Percentiles rank a stretch among this genome's conserved stretches.
Evolutionary conservation across 2,797 vertebrate species (phyloP).

Genomic region (Lophius americanus): DNA sequence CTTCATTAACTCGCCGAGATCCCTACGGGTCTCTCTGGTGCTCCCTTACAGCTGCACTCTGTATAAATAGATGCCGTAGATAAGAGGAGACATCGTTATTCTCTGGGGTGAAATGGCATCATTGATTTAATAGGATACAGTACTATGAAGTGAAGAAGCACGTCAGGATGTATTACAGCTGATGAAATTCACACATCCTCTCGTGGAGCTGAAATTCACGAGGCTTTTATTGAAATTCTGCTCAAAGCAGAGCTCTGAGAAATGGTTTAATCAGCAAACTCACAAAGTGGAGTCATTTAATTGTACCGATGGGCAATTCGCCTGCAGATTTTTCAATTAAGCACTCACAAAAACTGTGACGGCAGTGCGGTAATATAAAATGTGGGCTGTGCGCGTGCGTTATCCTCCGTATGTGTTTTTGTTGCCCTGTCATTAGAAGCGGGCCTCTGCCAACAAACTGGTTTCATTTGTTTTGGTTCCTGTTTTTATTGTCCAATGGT

Average conservation of each 20-base stretch:
- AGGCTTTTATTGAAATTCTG: slow-evolving; percentile 24
- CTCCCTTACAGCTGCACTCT: slow-evolving; percentile 50
- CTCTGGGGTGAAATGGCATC: slow-evolving; percentile 12
- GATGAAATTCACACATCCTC: background rate
- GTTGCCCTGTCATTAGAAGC: slow-evolving; percentile 33
- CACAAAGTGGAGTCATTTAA: slow-evolving; percentile 49
- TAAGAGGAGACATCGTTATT: background rate
- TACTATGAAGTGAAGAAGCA: background rate
- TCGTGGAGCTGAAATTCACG: background rate
- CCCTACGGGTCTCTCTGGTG: slow-evolving; percentile 27
- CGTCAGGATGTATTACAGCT: background rate
- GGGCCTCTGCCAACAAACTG: slow-evolving; percentile 36
- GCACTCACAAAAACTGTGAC: slow-evolving; percentile 33
- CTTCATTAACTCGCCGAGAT: slow-evolving; percentile 49
- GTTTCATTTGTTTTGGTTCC: slow-evolving; percentile 54
- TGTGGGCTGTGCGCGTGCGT: slow-evolving; percentile 37
- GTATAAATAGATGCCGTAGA: slow-evolving; percentile 36
- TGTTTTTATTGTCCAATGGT: slow-evolving; percentile 30
- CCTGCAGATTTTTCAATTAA: slow-evolving; percentile 68
- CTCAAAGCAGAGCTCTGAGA: slow-evolving; percentile 46
- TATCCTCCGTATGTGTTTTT: slow-evolving; percentile 28
- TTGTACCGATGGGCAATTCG: slow-evolving; percentile 62
- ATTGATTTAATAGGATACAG: background rate
- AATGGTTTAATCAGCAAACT: slow-evolving; percentile 62
- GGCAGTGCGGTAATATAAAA: slow-evolving; percentile 33